Percentiles rank a stretch among this genome's conserved stretches.
Conservation (phyloP, 2,797 vertebrate genomes). For the Antrozous pallidus region DNA sequence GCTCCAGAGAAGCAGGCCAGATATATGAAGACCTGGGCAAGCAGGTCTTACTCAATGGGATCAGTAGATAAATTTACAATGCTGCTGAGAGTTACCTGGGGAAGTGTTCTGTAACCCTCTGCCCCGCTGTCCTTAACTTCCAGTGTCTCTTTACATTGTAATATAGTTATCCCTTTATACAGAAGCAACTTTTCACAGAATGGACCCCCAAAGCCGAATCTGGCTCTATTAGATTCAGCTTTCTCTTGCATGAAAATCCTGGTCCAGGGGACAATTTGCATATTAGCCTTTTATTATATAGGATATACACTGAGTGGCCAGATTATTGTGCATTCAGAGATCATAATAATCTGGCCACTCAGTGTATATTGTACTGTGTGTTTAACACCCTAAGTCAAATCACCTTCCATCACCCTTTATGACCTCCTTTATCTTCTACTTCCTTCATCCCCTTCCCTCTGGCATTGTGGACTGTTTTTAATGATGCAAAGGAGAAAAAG, state of each 20-base stretch:
- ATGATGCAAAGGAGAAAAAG: not conserved
- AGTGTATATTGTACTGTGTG: not conserved
- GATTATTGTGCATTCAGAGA: too few relatives aligned
- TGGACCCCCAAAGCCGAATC: not conserved
- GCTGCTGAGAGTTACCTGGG: not conserved
- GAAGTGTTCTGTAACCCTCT: not conserved
- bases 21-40: not conserved
- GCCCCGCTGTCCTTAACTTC: not conserved
- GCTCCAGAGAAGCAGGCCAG: not conserved
- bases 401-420: not conserved
- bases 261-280: too few relatives aligned
- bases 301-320: too few relatives aligned
- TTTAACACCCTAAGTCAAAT: not conserved
- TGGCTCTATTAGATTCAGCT: not conserved
- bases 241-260: not conserved
- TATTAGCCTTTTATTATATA: too few relatives aligned
- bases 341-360: too few relatives aligned
- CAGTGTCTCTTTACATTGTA: not conserved
- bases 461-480: not conserved
- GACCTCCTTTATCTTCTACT: not conserved
- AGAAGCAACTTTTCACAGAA: not conserved
- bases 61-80: not conserved
- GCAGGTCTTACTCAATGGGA: not conserved
- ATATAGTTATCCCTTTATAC: not conserved
- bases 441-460: not conserved